A percentile compares a stretch with the other conserved stretches of the same genome.
phyloP scores from a whole-genome alignment of 2,797 vertebrate species.

The Potorous gilbertii region DNA sequence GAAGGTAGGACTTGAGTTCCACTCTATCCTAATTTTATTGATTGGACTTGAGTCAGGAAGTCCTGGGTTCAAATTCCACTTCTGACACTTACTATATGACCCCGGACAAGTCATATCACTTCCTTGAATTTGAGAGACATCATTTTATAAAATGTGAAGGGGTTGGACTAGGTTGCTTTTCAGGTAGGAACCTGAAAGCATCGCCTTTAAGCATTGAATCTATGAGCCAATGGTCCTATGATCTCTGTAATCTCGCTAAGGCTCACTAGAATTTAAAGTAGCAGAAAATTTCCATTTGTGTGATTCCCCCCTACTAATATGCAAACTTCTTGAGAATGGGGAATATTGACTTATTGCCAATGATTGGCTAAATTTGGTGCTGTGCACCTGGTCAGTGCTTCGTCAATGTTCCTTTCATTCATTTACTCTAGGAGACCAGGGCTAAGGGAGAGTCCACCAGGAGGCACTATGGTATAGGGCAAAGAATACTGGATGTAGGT shows the following conservation, averaged over 20 bases:
- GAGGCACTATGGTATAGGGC: background rate
- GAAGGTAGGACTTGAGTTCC: background rate
- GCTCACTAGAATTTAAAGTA: background rate
- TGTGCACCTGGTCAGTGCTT: background rate
- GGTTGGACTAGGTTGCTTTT: background rate
- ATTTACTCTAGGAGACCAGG: background rate
- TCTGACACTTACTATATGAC: background rate
- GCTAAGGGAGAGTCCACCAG: background rate
- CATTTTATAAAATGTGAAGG: too few relatives aligned
- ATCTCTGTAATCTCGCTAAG: background rate
- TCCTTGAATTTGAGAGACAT: background rate
- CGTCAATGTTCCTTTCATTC: background rate
- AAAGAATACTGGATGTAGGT: background rate
- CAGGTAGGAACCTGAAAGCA: too few relatives aligned
- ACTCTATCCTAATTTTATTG: background rate
- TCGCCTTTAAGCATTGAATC: background rate
- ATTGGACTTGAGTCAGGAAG: too few relatives aligned
- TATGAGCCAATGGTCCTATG: background rate
- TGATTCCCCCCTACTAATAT: background rate
- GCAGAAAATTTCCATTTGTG: background rate
- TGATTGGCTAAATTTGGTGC: background rate
- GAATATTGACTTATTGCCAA: background rate
- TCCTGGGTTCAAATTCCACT: background rate
- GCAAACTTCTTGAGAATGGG: background rate
- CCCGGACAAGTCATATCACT: background rate